These are phyloP conservation scores for Automeris io DNA, from an alignment of 2,888 invertebrate species.

Conservation along the genomic window DNA sequence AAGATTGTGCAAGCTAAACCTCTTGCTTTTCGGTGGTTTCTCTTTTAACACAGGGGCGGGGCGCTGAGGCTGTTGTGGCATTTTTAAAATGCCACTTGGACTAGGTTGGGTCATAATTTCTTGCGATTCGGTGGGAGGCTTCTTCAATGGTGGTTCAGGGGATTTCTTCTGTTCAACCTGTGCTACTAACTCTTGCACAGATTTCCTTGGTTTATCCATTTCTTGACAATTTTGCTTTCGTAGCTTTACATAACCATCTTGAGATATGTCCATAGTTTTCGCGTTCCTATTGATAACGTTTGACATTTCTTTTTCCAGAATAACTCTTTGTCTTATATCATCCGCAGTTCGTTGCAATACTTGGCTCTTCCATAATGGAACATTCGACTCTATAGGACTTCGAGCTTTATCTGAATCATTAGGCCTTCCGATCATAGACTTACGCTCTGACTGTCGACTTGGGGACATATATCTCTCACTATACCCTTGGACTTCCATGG, in stretches of 20 bases:
- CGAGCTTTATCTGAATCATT: conserved; percentile 43
- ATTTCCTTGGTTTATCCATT: conserved; percentile 58
- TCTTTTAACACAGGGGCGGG: conserved; percentile 68
- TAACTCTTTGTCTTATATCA: conserved; percentile 58
- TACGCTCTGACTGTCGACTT: conserved; percentile 50
- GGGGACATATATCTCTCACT: conserved; percentile 48
- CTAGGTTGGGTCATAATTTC: conserved; percentile 24
- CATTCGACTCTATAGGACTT: conserved; percentile 31
- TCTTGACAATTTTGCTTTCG: conserved; percentile 53
- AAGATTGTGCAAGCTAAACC: conserved; percentile 69
- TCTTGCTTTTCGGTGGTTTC: conserved; percentile 66
- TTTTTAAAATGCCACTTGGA: conserved; percentile 42
- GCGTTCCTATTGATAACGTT: conserved; percentile 42
- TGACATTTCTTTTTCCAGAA: conserved; percentile 59
- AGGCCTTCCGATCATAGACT: conserved; percentile 45
- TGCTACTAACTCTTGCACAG: conserved; percentile 80
- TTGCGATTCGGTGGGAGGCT: conserved; percentile 42
- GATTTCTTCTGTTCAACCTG: conserved; percentile 75
- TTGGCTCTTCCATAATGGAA: conserved; percentile 62
- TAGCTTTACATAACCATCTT: conserved; percentile 70
- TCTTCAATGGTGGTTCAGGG: conserved; percentile 54
- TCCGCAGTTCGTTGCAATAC: conserved; percentile 67
- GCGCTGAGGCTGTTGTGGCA: conserved; percentile 65
- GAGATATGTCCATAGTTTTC: conserved; percentile 63
- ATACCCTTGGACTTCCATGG: conserved; percentile 46